Evolutionary conservation across 2,797 vertebrate genomes (phyloP).

Genomic region (Cichlasoma orientale): DNA sequence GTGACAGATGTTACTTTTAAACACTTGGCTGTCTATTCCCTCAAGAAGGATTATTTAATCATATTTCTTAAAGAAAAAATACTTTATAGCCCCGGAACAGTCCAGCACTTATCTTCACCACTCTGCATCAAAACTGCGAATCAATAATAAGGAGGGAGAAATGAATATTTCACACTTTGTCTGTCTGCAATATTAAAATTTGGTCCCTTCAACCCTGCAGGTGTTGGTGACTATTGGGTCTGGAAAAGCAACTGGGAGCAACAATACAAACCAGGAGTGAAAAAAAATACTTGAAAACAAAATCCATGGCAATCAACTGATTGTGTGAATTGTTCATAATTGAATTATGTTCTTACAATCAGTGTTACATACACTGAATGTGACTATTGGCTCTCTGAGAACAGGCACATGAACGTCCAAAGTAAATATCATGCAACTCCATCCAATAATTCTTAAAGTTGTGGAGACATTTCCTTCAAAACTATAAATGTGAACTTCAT

Average conservation of each 20-base stretch:
- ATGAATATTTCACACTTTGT: conserved; percentile 51
- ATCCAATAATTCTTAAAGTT: neutral
- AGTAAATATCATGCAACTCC: neutral
- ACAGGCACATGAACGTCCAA: neutral
- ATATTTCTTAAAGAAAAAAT: neutral
- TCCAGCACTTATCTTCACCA: neutral
- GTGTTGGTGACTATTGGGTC: conserved; percentile 1
- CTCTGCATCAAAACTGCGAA: neutral
- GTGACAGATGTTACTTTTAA: too few relatives aligned
- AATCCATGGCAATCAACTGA: neutral
- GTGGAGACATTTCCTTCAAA: neutral
- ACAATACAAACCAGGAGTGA: neutral
- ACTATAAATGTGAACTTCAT: fast-evolving
- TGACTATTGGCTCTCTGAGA: too few relatives aligned
- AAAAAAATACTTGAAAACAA: neutral
- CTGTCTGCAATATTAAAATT: conserved; percentile 38
- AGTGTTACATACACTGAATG: neutral
- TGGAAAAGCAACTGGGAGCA: neutral
- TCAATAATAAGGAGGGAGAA: conserved; percentile 17
- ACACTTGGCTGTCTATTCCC: neutral
- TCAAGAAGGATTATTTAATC: neutral
- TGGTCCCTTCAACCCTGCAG: neutral
- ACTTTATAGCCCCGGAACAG: neutral
- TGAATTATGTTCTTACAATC: neutral
- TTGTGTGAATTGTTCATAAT: neutral